These are phyloP conservation scores for Muscidifurax raptorellus DNA, from an alignment of 1,140 invertebrate species.

Conservation along the genomic window DNA sequence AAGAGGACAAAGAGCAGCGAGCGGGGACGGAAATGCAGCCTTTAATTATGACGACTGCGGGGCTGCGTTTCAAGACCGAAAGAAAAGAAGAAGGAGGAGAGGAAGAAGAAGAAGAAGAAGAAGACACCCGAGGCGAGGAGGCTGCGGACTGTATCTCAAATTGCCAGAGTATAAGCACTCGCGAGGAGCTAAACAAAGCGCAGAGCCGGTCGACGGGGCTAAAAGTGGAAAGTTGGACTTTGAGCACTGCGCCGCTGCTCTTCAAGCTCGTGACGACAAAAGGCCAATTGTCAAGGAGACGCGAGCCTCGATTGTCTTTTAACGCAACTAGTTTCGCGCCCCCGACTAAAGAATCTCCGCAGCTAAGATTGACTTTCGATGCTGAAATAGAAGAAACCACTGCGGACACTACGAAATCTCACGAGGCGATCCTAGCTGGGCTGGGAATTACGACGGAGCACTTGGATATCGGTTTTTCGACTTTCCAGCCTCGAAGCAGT, in stretches of 20 bases:
- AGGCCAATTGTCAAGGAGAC: background rate
- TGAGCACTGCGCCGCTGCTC: background rate
- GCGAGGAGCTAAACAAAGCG: background rate
- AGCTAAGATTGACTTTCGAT: background rate
- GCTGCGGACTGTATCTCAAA: background rate
- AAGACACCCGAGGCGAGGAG: background rate
- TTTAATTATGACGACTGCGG: background rate
- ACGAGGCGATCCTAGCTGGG: background rate
- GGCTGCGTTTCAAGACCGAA: background rate
- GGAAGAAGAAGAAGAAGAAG: background rate
- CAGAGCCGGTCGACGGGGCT: background rate
- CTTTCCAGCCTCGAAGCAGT: background rate
- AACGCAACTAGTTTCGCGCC: background rate
- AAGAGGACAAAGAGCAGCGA: background rate
- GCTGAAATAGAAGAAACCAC: background rate
- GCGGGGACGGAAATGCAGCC: background rate
- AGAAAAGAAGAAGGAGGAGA: background rate
- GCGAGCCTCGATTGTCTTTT: conserved; percentile 21
- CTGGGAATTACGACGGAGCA: background rate
- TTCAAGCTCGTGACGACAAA: background rate
- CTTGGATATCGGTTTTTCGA: background rate
- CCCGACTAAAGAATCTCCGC: background rate
- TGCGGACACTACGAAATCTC: background rate
- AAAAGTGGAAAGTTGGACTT: background rate
- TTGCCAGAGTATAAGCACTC: background rate